Base-by-base conservation (phyloP, 2,113 vertebrate species). In the Ranitomeya variabilis region DNA sequence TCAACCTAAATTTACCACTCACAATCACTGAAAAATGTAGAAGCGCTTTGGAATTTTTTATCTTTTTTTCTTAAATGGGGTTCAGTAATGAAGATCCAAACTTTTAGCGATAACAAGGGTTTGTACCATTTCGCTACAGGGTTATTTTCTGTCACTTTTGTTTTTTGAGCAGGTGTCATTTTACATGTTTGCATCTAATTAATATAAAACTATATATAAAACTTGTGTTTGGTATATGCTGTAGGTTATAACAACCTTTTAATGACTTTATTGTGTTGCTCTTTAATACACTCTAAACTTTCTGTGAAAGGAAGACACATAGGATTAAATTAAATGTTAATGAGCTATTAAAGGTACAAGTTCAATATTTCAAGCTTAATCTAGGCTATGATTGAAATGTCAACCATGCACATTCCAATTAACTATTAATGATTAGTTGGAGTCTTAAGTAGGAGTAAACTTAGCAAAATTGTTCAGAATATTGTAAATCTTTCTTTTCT, bases 331-430 rank as follows among this genome's bases (percentile, higher is more conserved):
- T 26, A 82, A 82, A 60, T 60, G 57, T 60, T 82, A 82, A 82
- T 60, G 80, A 82, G 57, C 80, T 82, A 64, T 82, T 82, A 82
- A 82, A 82, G 57, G 80, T 31, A 82, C 55, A 82, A 82, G 80
- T 82, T 82, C 80, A 82, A 82, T 82, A 82, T 82, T 60, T 19
- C 80, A 64, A 26, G 31, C 57, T 82, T 64, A 82, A 82, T 82
- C 55, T 64, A 64, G 59, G 57, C 64, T 82, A 26, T 82, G 80
- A 82, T 62, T 62, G 59, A 82, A 82, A 82, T 82, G 80, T 82
- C 80, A 82, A 64, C 80, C 80, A 60, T 62, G 80, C 57, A 82
- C 59, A 82, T 82, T 82, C 55, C 57, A 82, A 82, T 82, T 82
- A 82, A 82, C 14, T 62, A 62, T 82, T 82, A 82, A 82, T 82